Evolutionary conservation across 2,113 vertebrate genomes (phyloP).

Genomic region (Turnix velox): DNA sequence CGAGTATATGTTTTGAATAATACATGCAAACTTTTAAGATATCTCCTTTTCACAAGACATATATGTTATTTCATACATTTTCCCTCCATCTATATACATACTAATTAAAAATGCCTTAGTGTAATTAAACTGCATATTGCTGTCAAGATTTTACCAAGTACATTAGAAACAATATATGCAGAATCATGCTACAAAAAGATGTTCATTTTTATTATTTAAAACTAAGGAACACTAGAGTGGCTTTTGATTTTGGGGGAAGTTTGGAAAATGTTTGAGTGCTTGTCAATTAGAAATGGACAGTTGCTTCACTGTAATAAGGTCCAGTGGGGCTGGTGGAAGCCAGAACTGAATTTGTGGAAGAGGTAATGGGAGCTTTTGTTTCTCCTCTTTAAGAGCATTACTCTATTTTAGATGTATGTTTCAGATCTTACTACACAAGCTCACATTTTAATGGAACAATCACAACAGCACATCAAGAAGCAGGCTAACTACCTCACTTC

Average conservation of each 20-base stretch:
- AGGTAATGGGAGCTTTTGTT: not conserved
- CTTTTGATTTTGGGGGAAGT: not conserved
- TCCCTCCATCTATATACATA: not conserved
- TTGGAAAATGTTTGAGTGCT: not conserved
- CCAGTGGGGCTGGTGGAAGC: not conserved
- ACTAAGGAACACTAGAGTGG: not conserved
- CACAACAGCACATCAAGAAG: not conserved
- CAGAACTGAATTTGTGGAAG: not conserved
- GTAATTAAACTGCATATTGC: not conserved
- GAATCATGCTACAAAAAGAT: rapidly evolving
- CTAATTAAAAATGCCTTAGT: not conserved
- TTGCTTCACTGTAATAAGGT: not conserved
- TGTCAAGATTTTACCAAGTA: not conserved
- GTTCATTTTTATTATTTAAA: not conserved
- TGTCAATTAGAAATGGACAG: not conserved
- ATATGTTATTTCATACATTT: not conserved
- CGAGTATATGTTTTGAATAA: not conserved
- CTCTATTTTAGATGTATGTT: not conserved
- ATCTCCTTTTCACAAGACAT: not conserved
- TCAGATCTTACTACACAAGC: not conserved
- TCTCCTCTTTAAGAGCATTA: not conserved
- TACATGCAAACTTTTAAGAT: not conserved
- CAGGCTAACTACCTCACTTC: not conserved
- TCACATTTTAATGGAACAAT: not conserved
- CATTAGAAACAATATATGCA: not conserved